Percentiles rank a stretch among this genome's conserved stretches.
Evolutionary conservation across 2,888 invertebrate species (phyloP).

Genomic region (Orchesella flavescens): DNA sequence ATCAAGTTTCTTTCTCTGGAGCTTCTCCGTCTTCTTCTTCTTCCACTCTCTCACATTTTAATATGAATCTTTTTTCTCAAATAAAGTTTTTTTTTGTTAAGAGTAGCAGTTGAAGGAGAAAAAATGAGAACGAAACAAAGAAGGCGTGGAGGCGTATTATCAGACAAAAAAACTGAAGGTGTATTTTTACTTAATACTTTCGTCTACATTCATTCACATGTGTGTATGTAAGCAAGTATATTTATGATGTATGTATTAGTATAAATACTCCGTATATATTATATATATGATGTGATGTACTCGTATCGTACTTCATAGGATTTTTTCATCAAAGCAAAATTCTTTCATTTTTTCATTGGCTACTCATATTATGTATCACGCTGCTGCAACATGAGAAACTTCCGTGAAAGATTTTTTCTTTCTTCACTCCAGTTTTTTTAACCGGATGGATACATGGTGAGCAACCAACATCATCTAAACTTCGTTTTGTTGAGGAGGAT

Average conservation of each 20-base stretch:
- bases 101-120: neutral
- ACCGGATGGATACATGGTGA: neutral
- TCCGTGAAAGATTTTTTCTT: neutral
- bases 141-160: neutral
- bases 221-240: neutral
- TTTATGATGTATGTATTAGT: neutral
- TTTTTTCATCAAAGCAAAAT: neutral
- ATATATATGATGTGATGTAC: no score
- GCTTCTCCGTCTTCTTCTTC: slow-evolving; percentile 1
- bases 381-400: neutral
- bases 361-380: neutral
- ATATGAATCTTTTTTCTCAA: neutral
- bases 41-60: neutral
- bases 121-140: neutral
- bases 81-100: neutral
- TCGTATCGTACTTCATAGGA: neutral
- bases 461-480: no score
- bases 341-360: neutral
- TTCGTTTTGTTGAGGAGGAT: neutral
- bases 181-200: neutral
- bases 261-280: no score
- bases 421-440: neutral
- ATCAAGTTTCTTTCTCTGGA: slow-evolving; percentile 13
- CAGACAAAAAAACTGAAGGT: neutral
- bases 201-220: neutral